Evolutionary conservation across 2,797 vertebrate genomes (phyloP).

Genomic region (Toxotes lorentzi): DNA sequence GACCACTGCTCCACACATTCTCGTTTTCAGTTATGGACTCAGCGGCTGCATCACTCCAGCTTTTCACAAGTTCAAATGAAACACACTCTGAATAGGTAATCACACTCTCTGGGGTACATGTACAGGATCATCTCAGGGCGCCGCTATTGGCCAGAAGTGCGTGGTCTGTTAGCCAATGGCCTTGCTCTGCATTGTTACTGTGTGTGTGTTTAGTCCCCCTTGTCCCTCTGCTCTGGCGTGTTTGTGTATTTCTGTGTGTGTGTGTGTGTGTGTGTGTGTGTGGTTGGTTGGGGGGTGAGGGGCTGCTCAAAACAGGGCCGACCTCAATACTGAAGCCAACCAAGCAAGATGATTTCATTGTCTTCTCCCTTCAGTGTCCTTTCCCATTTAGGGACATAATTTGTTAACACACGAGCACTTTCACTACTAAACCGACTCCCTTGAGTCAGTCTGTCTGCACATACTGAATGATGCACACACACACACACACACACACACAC

Average conservation of each 20-base stretch:
- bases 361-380: conserved; percentile 57
- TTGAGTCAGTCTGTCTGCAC: conserved; percentile 8
- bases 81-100: conserved; percentile 52
- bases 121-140: conserved; percentile 41
- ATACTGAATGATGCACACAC: conserved; percentile 10
- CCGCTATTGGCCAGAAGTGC: conserved; percentile 76
- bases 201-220: conserved; percentile 56
- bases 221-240: conserved; percentile 47
- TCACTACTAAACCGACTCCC: conserved; percentile 33
- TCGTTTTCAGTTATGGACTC: conserved; percentile 12
- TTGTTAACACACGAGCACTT: conserved; percentile 59
- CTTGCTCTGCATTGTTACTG: conserved; percentile 72
- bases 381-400: conserved; percentile 61
- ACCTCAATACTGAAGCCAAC: conserved; percentile 73
- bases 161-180: conserved; percentile 77
- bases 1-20: conserved; percentile 20
- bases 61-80: conserved; percentile 60
- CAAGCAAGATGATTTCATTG: conserved; percentile 80
- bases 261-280: conserved; percentile 45
- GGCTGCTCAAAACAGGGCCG: conserved; percentile 49
- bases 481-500: neutral
- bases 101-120: conserved; percentile 60
- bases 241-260: conserved; percentile 51
- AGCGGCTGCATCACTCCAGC: conserved; percentile 5
- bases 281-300: neutral